Base-by-base conservation (phyloP, 2,113 vertebrate species). In the Anolis sagrei region DNA sequence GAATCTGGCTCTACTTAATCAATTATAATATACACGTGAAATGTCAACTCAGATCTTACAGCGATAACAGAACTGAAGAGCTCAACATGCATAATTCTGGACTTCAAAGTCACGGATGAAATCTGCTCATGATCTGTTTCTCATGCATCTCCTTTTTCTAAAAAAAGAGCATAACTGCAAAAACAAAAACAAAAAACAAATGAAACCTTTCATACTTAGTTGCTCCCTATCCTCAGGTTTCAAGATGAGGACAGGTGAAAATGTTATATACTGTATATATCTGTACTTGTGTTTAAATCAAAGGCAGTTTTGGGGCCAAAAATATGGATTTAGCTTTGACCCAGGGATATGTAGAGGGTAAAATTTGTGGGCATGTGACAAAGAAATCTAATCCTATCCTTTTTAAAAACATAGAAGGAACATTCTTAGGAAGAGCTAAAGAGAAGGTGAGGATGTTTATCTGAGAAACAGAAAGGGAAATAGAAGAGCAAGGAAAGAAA, bases 71-170 rank as follows among this genome's bases (percentile, higher is more conserved):
- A 66, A 25, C 19, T 82, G 61, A 86, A 25, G 32, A 62, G 68
- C 79, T 83, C 81, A 72, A 4, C 87, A 86, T 49, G 69, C 34
- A 84, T 34, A 62, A 49, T 64, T 9, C 5, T 74, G 25, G 70
- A 0, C 66, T 86, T 87, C 48, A 89, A 66, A 64, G 62, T 16
- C 62, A 49, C 64, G 54, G 58, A 16, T 78, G 82, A 87, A 90
- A 90, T 85, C 58, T 92, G 61, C 48, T 81, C 54, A 86, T 89
- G 64, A 82, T 74, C 34, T 89, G 19, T 18, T 92, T 86, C 82
- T 0, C 0, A 76, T 68, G 76, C 36, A 66, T 1, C 32, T 61
- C 9, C 39, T 88, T 69, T 34, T 77, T 74, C 81, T 27, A 91
- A 64, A 54, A 81, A 64, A 29, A 81, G n/a, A 90, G 29, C 11